Percentiles rank a stretch among this genome's conserved stretches.
Conservation (phyloP, 2,797 vertebrate genomes). For the Fundulus diaphanus region DNA sequence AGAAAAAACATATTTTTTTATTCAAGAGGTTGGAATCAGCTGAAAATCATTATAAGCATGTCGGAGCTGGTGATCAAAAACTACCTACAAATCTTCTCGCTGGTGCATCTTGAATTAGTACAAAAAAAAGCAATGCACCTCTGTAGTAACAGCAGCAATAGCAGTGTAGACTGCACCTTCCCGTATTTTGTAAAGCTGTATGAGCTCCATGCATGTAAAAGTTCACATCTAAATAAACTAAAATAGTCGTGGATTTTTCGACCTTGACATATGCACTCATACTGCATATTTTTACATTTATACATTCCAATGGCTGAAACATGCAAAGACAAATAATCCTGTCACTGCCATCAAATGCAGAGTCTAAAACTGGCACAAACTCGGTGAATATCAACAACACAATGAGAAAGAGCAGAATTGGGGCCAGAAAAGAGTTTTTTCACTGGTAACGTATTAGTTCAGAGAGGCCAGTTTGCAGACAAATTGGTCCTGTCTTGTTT, state of each 20-base stretch:
- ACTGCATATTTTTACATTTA: constrained; percentile 2
- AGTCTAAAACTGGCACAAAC: constrained; percentile 9
- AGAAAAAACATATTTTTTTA: neutral
- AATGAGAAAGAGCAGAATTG: constrained; percentile 40
- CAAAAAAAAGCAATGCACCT: constrained; percentile 22
- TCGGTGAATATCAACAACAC: constrained; percentile 53
- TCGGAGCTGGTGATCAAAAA: neutral
- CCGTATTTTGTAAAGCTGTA: neutral
- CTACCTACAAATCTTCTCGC: neutral
- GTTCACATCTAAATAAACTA: constrained; percentile 10
- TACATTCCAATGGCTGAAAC: constrained; percentile 3
- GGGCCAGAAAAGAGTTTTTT: constrained; percentile 47
- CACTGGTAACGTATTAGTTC: constrained; percentile 64
- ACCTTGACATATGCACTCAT: neutral
- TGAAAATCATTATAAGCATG: neutral
- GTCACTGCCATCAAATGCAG: constrained; percentile 1
- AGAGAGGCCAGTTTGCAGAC: constrained; percentile 34
- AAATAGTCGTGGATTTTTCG: constrained; percentile 14
- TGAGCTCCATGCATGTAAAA: neutral
- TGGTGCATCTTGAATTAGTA: neutral
- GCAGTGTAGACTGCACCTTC: neutral
- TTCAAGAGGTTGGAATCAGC: neutral
- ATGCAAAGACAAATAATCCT: constrained; percentile 6
- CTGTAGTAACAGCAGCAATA: constrained; percentile 17
- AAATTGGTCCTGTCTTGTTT: constrained; percentile 44